These are phyloP conservation scores for Lepus timidus DNA, from an alignment of 2,113 vertebrate genomes.

Conservation along the genomic window DNA sequence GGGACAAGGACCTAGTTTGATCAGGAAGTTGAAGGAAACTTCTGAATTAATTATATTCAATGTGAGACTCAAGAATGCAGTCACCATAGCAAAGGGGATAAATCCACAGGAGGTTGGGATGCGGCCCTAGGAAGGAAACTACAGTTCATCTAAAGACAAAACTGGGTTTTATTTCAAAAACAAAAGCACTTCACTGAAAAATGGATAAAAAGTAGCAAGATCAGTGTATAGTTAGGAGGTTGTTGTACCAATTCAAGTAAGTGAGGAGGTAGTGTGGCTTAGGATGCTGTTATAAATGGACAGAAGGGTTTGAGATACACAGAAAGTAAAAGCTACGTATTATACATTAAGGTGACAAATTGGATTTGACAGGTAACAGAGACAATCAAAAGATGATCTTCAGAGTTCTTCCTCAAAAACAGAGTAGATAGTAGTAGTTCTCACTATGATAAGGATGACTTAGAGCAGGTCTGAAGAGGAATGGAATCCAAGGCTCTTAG, in stretches of 20 bases:
- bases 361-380: background rate
- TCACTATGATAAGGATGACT: background rate
- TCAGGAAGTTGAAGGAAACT: background rate
- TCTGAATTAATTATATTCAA: slow-evolving; percentile 13
- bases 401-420: background rate
- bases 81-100: background rate
- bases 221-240: background rate
- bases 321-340: background rate
- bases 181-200: background rate
- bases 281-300: background rate
- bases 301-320: background rate
- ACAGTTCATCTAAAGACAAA: background rate
- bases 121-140: background rate
- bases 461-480: background rate
- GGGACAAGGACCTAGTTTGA: background rate
- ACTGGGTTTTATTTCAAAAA: background rate
- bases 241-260: background rate
- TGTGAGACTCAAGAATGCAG: background rate
- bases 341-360: background rate
- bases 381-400: background rate
- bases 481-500: background rate
- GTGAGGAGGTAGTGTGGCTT: background rate
- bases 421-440: background rate
- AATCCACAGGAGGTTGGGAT: background rate
- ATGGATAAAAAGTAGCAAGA: background rate